A percentile compares a stretch with the other conserved stretches of the same genome.
Conservation (phyloP, 2,888 invertebrate genomes). For the Microctonus brassicae region DNA sequence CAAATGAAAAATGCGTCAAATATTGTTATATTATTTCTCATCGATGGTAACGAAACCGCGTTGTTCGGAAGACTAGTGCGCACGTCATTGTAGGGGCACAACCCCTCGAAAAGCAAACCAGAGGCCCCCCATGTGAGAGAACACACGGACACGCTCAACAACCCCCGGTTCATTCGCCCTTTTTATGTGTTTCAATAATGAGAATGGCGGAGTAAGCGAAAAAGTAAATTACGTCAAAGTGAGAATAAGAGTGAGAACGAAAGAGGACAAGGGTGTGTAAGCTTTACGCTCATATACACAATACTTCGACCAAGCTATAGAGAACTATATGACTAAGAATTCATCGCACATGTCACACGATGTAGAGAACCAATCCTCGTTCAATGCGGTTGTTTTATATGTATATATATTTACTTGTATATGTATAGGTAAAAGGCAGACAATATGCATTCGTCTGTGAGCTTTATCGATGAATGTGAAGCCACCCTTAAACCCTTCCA, state of each 20-base stretch:
- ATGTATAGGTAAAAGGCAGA: background rate
- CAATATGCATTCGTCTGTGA: conserved; percentile 11
- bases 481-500: conserved; percentile 32
- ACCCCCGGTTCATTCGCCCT: conserved; percentile 54
- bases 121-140: conserved; percentile 34
- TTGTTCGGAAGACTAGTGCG: conserved; percentile 35
- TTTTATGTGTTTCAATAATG: conserved; percentile 42
- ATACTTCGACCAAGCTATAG: conserved; percentile 28
- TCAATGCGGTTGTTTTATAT: conserved; percentile 34
- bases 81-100: conserved; percentile 38
- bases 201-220: conserved; percentile 3
- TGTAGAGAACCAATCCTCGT: conserved; percentile 28
- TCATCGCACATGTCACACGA: conserved; percentile 52
- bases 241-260: conserved; percentile 26
- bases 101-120: conserved; percentile 34
- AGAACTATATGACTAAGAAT: conserved; percentile 58
- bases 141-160: conserved; percentile 41
- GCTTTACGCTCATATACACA: conserved; percentile 25
- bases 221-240: background rate
- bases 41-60: conserved; percentile 27
- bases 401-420: background rate
- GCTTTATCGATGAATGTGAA: conserved; percentile 2
- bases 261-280: conserved; percentile 27
- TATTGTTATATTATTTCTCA: conserved; percentile 11
- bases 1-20: background rate